Base-by-base conservation (phyloP, 2,888 invertebrate genomes). In the Ophion ellenae region DNA sequence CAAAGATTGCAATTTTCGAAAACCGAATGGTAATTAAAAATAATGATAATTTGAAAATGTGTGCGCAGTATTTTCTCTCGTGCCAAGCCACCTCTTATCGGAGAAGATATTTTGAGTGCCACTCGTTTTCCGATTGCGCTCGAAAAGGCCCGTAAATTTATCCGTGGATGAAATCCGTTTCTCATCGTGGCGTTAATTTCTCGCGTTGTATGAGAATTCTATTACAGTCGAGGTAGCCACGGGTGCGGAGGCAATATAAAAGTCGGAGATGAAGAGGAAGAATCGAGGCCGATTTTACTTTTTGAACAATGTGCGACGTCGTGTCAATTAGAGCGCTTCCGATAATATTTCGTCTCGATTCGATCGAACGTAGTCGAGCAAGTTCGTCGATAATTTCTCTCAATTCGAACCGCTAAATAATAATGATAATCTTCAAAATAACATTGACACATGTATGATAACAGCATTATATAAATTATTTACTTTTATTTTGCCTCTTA, bases 111-210 rank as follows among this genome's bases (percentile, higher is more conserved):
- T 67, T 17, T 14, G n/a, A 40, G 17, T 14, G 20, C 10, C 7
- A 20, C 14, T 36, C 32, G 36, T 17, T 45, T 45, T 17, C 63
- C 9, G 24, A 63, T 40, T 45, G 6, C 24, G 14, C 63, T 45
- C 28, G 45, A 28, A 74, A 74, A n/a, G 14, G 11, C 63, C 28
- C 9, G n/a, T 57, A 57, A n/a, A 57, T 40, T n/a, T 63, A n/a
- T 78, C 47, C 73, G 20, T 53, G n/a, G 53, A 73, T 17, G n/a
- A 6, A 70, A 20, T 47, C 47, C 57, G n/a, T 24, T 84, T 84
- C 73, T 73, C 84, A 67, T 63, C 17, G 24, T 32, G 17, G 36
- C 67, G 67, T 73, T 84, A 81, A 84, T 84, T 84, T 40, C 59
- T 73, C 73, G 20, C 24, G 14, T 53, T 73, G 77, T 67, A 61